Percentiles rank a stretch among this genome's conserved stretches.
These are phyloP conservation scores for Pissodes strobi DNA, from an alignment of 1,140 invertebrate genomes.

Conservation along the genomic window DNA sequence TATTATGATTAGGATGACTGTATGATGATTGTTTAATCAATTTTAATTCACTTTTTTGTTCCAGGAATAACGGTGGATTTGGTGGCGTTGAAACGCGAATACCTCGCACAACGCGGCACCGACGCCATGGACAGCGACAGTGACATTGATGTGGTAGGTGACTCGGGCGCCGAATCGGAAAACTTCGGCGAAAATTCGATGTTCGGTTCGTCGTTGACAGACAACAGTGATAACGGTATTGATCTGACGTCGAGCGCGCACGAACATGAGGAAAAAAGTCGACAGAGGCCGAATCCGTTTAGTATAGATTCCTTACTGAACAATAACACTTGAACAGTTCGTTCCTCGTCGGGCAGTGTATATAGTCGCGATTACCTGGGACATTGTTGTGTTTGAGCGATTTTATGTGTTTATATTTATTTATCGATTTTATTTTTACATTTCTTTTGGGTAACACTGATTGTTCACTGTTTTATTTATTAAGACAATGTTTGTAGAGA, in stretches of 20 bases:
- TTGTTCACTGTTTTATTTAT: no score
- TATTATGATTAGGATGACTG: no score
- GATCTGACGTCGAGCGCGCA: constrained; percentile 51
- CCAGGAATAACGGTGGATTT: constrained; percentile 76
- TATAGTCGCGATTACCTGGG: constrained; percentile 1
- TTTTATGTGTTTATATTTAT: no score
- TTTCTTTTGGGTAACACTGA: no score
- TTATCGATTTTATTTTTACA: not conserved
- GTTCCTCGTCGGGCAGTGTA: constrained; percentile 15
- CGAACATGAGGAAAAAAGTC: constrained; percentile 61
- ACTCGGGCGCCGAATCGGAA: constrained; percentile 67
- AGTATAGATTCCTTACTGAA: constrained; percentile 83
- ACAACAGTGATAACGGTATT: constrained; percentile 53
- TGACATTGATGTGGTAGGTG: constrained; percentile 70
- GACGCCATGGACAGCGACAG: constrained; percentile 66
- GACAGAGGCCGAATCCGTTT: constrained; percentile 71
- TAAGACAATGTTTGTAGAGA: no score
- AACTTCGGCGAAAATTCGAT: constrained; percentile 57
- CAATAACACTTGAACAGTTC: constrained; percentile 58
- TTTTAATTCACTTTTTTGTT: constrained; percentile 2
- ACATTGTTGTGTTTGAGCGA: constrained; percentile 9
- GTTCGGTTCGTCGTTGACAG: constrained; percentile 44
- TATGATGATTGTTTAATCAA: no score
- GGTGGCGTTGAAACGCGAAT: constrained; percentile 83
- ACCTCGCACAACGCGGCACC: constrained; percentile 68